phyloP scores from a whole-genome alignment of 2,797 vertebrate genomes.

The Spinus olivaceus region DNA sequence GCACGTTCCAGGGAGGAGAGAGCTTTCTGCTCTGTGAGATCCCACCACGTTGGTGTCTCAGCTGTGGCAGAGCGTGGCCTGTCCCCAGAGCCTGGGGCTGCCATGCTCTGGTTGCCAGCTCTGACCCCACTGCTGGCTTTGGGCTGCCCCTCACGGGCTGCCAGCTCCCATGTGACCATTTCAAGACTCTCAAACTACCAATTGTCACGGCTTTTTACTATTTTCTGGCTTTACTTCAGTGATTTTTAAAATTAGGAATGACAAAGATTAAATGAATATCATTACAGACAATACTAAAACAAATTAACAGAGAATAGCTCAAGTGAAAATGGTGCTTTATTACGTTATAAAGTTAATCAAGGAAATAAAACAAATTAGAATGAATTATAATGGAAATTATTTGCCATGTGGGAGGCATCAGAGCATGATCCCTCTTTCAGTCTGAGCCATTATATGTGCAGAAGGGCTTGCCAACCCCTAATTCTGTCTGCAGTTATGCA shows the following conservation, averaged over 20 bases:
- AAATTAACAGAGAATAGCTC: slow-evolving; percentile 64
- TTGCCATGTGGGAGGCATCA: slow-evolving; percentile 49
- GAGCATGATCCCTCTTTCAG: slow-evolving; percentile 32
- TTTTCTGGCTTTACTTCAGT: slow-evolving; percentile 54
- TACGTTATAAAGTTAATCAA: slow-evolving; percentile 68
- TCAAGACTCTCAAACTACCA: not conserved
- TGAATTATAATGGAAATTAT: slow-evolving; percentile 67
- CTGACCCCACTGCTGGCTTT: not conserved
- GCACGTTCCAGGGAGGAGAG: accelerated
- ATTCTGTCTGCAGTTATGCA: slow-evolving; percentile 49
- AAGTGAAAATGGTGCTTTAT: slow-evolving; percentile 57
- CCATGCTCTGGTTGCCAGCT: not conserved
- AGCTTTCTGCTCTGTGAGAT: not conserved
- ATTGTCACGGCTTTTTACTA: not conserved
- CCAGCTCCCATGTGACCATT: not conserved
- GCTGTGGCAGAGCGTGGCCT: not conserved
- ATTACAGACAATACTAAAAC: slow-evolving; percentile 65
- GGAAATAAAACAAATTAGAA: slow-evolving; percentile 68
- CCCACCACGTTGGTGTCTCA: not conserved
- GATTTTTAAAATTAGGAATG: slow-evolving; percentile 58
- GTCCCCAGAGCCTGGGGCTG: not conserved
- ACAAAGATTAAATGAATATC: slow-evolving; percentile 66
- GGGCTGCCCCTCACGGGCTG: not conserved
- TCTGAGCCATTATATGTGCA: slow-evolving; percentile 36
- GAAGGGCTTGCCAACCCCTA: slow-evolving; percentile 27